These are phyloP conservation scores for Lycia hirtaria DNA, from an alignment of 2,888 invertebrate genomes.

Conservation along the genomic window DNA sequence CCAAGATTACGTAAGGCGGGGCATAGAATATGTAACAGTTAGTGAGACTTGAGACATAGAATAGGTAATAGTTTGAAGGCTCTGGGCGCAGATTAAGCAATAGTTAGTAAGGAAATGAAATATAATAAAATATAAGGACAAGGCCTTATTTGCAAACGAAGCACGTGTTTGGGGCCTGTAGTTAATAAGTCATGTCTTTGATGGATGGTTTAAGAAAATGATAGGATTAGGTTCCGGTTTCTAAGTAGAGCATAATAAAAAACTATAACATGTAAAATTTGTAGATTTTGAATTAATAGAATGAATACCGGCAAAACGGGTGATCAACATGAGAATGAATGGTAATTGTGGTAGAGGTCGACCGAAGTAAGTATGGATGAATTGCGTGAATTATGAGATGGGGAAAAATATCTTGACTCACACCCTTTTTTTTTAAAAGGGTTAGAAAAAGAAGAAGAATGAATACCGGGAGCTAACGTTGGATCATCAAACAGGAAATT, in stretches of 20 bases:
- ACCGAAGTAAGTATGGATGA: no score
- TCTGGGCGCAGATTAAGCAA: constrained; percentile 8
- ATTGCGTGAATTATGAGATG: no score
- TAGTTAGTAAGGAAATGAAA: not conserved
- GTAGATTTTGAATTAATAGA: no score
- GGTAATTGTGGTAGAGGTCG: no score
- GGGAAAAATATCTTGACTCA: no score
- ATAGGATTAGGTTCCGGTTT: constrained; percentile 2
- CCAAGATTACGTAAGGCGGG: constrained; percentile 35
- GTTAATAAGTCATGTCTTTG: constrained; percentile 18
- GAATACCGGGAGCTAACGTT: not conserved
- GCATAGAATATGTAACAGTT: constrained; percentile 1
- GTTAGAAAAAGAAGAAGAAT: no score
- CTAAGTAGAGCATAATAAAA: not conserved
- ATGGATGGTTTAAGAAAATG: constrained; percentile 12
- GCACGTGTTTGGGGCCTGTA: constrained; percentile 33
- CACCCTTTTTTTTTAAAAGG: no score
- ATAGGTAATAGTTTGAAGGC: constrained; percentile 17
- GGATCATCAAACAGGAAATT: not conserved
- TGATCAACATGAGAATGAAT: no score
- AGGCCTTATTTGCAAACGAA: constrained; percentile 33
- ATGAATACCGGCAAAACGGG: no score
- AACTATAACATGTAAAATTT: no score
- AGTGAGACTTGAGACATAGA: not conserved
- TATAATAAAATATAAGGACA: not conserved